A percentile compares a stretch with the other conserved stretches of the same genome.
Evolutionary conservation across 1,140 invertebrate species (phyloP).

Genomic region (Aphis craccivora): DNA sequence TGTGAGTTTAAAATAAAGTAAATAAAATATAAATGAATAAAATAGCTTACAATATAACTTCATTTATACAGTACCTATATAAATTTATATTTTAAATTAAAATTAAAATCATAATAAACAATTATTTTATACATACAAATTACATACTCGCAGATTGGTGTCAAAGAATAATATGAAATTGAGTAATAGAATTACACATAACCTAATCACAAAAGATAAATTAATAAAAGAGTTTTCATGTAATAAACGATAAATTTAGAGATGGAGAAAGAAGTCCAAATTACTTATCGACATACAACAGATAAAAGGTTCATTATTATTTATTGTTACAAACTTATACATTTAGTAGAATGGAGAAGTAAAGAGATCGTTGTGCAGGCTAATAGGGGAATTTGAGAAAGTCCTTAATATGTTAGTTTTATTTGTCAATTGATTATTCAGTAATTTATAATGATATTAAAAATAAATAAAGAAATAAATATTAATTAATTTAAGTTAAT

Average conservation of each 20-base stretch:
- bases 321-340: too few species aligned
- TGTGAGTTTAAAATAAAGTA: not conserved
- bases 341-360: not conserved
- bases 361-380: not conserved
- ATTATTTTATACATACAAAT: not conserved
- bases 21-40: not conserved
- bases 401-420: too few species aligned
- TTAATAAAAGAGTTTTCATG: not conserved
- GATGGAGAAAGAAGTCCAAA: not conserved
- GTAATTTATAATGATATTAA: too few species aligned
- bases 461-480: too few species aligned
- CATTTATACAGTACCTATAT: not conserved
- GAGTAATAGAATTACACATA: not conserved
- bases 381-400: too few species aligned
- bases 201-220: not conserved
- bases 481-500: too few species aligned
- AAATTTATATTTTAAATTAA: not conserved
- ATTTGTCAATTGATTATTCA: too few species aligned
- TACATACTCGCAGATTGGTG: too few species aligned
- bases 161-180: not conserved
- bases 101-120: not conserved
- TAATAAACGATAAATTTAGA: not conserved
- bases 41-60: not conserved
- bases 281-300: too few species aligned
- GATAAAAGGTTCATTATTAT: not conserved